These are phyloP conservation scores for Salminus brasiliensis DNA, from an alignment of 2,113 vertebrate genomes.

Conservation along the genomic window DNA sequence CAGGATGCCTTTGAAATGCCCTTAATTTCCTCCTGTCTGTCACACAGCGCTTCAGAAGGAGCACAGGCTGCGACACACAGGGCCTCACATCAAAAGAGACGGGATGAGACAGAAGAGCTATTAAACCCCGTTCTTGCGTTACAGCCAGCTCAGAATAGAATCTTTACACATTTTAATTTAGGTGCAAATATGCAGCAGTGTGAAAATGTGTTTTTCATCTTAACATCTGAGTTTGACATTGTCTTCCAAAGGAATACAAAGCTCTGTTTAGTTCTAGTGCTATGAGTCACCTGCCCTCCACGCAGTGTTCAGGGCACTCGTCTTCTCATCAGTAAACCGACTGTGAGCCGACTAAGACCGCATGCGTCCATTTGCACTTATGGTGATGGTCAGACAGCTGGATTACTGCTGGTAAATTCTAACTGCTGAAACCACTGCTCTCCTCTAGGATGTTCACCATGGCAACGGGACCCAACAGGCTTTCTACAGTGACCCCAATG, in stretches of 20 bases:
- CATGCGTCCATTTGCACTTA: background rate
- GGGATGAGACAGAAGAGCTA: conserved; percentile 45
- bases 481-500: conserved; percentile 90
- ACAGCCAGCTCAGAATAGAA: conserved; percentile 45
- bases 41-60: conserved; percentile 49
- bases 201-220: conserved; percentile 36
- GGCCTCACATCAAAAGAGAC: conserved; percentile 36
- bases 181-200: background rate
- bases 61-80: conserved; percentile 5
- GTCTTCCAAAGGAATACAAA: background rate
- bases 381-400: conserved; percentile 7
- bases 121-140: conserved; percentile 58
- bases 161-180: conserved; percentile 36
- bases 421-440: conserved; percentile 38
- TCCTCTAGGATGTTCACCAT: conserved; percentile 79
- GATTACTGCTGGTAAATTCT: background rate
- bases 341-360: background rate
- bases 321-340: background rate
- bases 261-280: conserved; percentile 3
- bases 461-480: conserved; percentile 89
- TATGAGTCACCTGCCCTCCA: conserved; percentile 40
- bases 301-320: background rate
- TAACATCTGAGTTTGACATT: conserved; percentile 40
- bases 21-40: conserved; percentile 78
- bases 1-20: conserved; percentile 67